Conservation (phyloP, 2,113 vertebrate species). For the Fulmarus glacialis region DNA sequence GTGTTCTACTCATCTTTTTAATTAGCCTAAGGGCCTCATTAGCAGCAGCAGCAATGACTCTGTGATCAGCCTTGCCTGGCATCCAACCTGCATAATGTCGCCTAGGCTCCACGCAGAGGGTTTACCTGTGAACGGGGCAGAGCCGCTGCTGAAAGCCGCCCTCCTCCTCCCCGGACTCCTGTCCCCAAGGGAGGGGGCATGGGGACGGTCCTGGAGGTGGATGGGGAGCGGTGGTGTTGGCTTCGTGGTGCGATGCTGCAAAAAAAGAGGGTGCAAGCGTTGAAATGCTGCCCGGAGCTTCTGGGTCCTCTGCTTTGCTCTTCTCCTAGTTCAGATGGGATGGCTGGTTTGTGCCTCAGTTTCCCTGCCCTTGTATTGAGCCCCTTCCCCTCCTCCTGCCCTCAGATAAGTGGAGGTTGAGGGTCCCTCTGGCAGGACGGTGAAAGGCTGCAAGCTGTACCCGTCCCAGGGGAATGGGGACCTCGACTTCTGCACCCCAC, state of each 20-base stretch:
- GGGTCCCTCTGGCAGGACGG: neutral
- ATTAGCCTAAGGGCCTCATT: slow-evolving; percentile 75
- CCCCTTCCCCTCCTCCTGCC: neutral
- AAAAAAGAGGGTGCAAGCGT: neutral
- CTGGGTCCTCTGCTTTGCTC: neutral
- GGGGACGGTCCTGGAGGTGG: neutral
- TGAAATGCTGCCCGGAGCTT: neutral
- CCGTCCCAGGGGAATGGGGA: rapidly evolving
- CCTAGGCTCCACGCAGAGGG: neutral
- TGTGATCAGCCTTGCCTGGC: slow-evolving; percentile 67
- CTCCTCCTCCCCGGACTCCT: neutral
- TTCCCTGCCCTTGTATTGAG: neutral
- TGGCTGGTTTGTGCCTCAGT: neutral
- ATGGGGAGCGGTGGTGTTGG: rapidly evolving
- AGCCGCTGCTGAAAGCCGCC: neutral
- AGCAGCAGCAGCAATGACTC: slow-evolving; percentile 48
- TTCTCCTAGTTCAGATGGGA: rapidly evolving
- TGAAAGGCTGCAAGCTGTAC: neutral
- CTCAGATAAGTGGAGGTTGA: neutral
- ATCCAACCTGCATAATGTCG: slow-evolving; percentile 1
- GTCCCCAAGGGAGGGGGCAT: rapidly evolving
- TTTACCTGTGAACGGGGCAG: neutral
- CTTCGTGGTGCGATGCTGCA: neutral
- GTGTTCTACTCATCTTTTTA: slow-evolving; percentile 69
- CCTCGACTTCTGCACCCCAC: neutral